Conservation (phyloP, 2,113 vertebrate genomes). For the Egretta garzetta region DNA sequence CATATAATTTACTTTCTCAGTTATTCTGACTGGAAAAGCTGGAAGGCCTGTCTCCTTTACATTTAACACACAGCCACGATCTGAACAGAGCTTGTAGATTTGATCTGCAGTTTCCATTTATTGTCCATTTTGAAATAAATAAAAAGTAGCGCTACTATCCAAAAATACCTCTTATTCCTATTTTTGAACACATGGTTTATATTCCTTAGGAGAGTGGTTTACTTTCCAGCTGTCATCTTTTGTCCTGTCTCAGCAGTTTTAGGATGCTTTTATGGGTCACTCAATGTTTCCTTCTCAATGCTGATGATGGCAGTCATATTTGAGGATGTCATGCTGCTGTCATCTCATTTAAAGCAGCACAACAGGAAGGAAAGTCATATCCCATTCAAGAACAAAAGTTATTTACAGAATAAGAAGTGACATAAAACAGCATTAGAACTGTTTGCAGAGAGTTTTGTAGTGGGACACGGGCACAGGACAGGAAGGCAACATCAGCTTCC, state of each 20-base stretch:
- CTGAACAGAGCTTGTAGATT: background rate
- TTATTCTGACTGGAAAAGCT: background rate
- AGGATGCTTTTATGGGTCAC: background rate
- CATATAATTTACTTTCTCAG: conserved; percentile 35
- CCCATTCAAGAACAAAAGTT: background rate
- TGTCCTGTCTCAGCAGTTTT: conserved; percentile 22
- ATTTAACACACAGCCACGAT: background rate
- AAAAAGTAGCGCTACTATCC: background rate
- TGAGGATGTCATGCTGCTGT: background rate
- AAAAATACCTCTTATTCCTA: background rate
- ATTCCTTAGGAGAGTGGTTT: background rate
- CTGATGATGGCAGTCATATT: background rate
- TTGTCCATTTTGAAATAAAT: conserved; percentile 28
- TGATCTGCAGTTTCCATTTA: conserved; percentile 14
- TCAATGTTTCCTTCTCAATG: background rate
- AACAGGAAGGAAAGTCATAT: background rate
- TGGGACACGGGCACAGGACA: background rate
- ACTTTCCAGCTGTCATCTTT: background rate
- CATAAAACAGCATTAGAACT: background rate
- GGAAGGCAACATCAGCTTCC: background rate
- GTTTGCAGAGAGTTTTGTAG: background rate
- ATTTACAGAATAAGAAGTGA: background rate
- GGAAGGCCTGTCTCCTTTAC: background rate
- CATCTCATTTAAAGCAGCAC: background rate
- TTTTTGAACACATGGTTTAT: background rate